Conservation (phyloP, 2,888 invertebrate genomes). For the Ectobius pallidus region DNA sequence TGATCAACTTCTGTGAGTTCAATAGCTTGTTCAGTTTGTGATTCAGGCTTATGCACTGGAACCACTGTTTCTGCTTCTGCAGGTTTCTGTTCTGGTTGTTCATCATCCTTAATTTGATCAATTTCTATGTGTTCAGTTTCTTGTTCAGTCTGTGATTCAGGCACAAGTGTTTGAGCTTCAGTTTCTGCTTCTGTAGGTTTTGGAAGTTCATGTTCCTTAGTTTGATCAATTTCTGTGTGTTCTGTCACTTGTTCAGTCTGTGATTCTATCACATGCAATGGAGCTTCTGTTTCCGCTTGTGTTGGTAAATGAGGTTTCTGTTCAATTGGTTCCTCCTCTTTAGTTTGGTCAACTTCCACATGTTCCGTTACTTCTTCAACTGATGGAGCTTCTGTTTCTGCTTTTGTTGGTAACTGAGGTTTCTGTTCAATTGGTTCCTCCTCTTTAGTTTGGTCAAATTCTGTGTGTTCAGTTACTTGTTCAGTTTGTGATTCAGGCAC, state of each 20-base stretch:
- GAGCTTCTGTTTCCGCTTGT: slow-evolving; percentile 32
- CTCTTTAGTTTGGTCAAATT: no score
- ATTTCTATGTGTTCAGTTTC: slow-evolving; percentile 2
- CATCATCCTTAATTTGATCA: background rate
- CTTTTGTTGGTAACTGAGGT: slow-evolving; percentile 29
- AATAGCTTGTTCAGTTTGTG: slow-evolving; percentile 23
- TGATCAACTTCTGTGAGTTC: slow-evolving; percentile 41
- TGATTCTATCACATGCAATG: background rate
- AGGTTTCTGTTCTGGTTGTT: background rate
- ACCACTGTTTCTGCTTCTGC: slow-evolving; percentile 24
- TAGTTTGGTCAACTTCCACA: background rate
- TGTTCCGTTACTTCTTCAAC: background rate
- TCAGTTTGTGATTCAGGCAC: background rate
- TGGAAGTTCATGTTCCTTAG: slow-evolving; percentile 25
- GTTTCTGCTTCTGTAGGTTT: background rate
- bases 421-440: background rate
- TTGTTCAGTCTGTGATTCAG: slow-evolving; percentile 32
- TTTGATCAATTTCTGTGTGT: slow-evolving; percentile 37
- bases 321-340: slow-evolving; percentile 32
- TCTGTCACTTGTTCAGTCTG: background rate
- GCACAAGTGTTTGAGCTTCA: slow-evolving; percentile 3
- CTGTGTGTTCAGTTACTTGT: no score
- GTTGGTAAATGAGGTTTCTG: slow-evolving; percentile 28
- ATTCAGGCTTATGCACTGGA: background rate
- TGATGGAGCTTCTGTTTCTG: slow-evolving; percentile 32